Evolutionary conservation across 2,113 vertebrate genomes (phyloP).

Genomic region (Toxotes jaculatrix): DNA sequence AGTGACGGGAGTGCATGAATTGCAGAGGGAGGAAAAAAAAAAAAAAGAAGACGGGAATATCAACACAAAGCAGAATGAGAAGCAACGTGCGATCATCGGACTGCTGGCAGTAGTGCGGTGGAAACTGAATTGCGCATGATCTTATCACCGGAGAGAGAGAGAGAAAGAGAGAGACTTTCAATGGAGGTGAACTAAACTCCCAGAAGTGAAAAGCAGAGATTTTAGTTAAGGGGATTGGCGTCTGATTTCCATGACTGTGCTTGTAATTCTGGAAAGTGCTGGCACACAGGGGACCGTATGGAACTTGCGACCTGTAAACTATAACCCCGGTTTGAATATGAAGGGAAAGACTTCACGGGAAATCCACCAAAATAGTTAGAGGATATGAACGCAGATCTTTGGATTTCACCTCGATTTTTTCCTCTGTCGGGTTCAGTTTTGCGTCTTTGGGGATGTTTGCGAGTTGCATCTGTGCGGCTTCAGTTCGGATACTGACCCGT

Average conservation of each 20-base stretch:
- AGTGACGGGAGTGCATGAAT: conserved; percentile 86
- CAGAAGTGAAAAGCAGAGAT: conserved; percentile 56
- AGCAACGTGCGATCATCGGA: conserved; percentile 62
- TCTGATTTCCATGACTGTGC: conserved; percentile 29
- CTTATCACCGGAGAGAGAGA: conserved; percentile 37
- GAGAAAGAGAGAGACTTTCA: conserved; percentile 51
- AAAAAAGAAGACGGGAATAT: conserved; percentile 46
- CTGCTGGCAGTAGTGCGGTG: background rate
- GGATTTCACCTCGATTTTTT: conserved; percentile 52
- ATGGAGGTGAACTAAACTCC: conserved; percentile 41
- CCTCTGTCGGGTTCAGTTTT: conserved; percentile 56
- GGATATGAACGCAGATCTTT: conserved; percentile 69
- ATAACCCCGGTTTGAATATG: conserved; percentile 34
- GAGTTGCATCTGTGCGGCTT: conserved; percentile 67
- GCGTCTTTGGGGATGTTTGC: conserved; percentile 80
- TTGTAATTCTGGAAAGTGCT: conserved; percentile 23
- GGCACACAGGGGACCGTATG: conserved; percentile 27
- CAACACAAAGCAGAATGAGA: conserved; percentile 71
- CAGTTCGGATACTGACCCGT: conserved; percentile 66
- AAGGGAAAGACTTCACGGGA: conserved; percentile 45
- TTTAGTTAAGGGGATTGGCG: conserved; percentile 21
- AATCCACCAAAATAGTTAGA: conserved; percentile 4
- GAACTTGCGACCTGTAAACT: conserved; percentile 18
- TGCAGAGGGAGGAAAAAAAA: conserved; percentile 4
- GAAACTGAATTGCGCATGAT: conserved; percentile 57